Evolutionary conservation across 2,797 vertebrate species (phyloP), one percentile per base, ranked within the genome.

Genomic region (Myotis planiceps): DNA sequence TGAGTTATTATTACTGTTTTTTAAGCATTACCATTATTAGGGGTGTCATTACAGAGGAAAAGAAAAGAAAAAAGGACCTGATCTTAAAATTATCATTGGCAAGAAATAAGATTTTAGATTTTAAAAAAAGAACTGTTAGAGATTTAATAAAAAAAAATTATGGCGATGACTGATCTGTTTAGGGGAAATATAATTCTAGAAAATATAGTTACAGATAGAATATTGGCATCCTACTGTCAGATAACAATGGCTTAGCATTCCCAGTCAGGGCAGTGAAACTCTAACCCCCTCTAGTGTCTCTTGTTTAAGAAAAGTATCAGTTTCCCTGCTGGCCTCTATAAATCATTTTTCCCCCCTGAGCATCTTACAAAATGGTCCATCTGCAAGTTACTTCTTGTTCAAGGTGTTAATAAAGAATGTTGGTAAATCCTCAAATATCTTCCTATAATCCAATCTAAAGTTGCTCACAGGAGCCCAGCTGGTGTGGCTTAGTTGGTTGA

Each of bases 1-100:
- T 84, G 91, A 96, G 55, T 82, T 49, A 74, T 85, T 79, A 55
- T 83, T 75, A 53, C 42, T 87, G 42, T 12, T 72, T 60, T 65
- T 58, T 47, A 66, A 74, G 32, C 42, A 51, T 69, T 39, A 76
- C 84, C 53, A 83, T 87, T 66, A 94, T 95, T 83, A 94, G 63
- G 12, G 8, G 9, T 83, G 65, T 90, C 39, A 81, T 6, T 90
- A 42, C 27, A 74, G 37, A 76, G n/a, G 87, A 25, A 86, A 81
- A 92, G 34, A 88, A 85, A 78, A 47, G 25, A 15, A 55, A 85
- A 10, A 66, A 74, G 19, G 8, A 60, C 39, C 3, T 74, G 5
- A 65, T 47, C 51, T 80, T 23, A 55, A 96, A 96, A 47, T 27
- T 79, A 69, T 72, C 55, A 58, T 63, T 88, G 69, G 58, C 12